phyloP scores from a whole-genome alignment of 2,888 invertebrate genomes.

The Leptogaster cylindrica region DNA sequence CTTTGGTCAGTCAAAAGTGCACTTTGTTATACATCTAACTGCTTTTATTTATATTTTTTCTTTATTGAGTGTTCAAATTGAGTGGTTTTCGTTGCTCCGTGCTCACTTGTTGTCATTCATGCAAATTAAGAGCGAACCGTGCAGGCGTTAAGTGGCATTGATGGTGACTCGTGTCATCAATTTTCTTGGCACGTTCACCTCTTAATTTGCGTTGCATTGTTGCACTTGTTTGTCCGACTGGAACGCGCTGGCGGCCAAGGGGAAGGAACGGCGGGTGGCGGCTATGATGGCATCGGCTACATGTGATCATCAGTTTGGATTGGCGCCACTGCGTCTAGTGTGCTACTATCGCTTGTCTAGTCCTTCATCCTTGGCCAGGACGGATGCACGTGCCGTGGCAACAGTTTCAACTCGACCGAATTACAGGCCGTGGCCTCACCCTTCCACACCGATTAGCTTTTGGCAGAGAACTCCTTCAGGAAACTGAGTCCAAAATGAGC shows the following conservation, averaged over 20 bases:
- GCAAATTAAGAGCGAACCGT: too few species aligned
- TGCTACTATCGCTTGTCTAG: neutral
- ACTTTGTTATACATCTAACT: too few species aligned
- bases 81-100: too few species aligned
- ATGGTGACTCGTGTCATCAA: conserved; percentile 18
- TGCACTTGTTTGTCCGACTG: conserved; percentile 4
- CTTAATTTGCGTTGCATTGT: conserved; percentile 18
- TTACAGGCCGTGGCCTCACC: neutral
- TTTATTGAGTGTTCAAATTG: too few species aligned
- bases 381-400: conserved; percentile 22
- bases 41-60: too few species aligned
- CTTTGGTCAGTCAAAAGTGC: too few species aligned
- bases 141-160: too few species aligned
- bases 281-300: too few species aligned
- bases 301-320: neutral
- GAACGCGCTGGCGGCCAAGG: too few species aligned
- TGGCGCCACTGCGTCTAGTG: neutral
- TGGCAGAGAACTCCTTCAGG: neutral
- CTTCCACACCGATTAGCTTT: conserved; percentile 3
- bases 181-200: conserved; percentile 15
- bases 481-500: neutral
- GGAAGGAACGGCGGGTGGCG: too few species aligned
- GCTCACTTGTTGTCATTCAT: too few species aligned
- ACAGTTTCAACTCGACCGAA: conserved; percentile 15
- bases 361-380: conserved; percentile 4